phyloP scores from a whole-genome alignment of 2,797 vertebrate species.

The Hippocampus kuda region DNA sequence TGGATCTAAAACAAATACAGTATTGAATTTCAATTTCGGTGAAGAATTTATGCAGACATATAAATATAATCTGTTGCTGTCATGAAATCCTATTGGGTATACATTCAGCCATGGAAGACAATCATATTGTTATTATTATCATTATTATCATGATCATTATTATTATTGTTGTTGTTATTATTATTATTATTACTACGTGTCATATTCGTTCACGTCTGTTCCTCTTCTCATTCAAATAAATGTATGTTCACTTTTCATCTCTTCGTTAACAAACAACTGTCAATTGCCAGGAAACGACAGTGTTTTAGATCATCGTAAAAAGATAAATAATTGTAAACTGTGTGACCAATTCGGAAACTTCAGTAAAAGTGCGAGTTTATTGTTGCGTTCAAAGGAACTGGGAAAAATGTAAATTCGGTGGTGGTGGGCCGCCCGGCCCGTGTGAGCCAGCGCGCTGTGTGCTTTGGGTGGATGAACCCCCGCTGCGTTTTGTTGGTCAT shows the following conservation, averaged over 20 bases:
- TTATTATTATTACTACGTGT: background rate
- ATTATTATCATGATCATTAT: background rate
- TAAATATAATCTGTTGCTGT: no score
- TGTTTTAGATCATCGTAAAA: background rate
- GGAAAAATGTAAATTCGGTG: conserved; percentile 15
- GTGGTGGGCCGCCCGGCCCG: conserved; percentile 45
- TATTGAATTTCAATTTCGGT: background rate
- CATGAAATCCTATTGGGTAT: no score
- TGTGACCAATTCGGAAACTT: background rate
- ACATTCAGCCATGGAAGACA: no score
- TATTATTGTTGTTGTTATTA: background rate
- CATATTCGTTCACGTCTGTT: background rate
- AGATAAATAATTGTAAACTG: background rate
- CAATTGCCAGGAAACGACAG: background rate
- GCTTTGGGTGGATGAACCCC: conserved; percentile 65
- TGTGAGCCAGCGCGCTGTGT: conserved; percentile 65
- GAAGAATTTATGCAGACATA: background rate
- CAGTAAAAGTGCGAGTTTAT: background rate
- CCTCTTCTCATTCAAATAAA: background rate
- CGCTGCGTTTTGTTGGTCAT: conserved; percentile 55
- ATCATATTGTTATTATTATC: background rate
- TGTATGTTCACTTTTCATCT: background rate
- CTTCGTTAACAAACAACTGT: background rate
- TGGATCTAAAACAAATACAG: background rate
- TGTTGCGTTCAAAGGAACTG: conserved; percentile 1